Conservation (phyloP, 2,888 invertebrate genomes). For the Diarsia rubi region DNA sequence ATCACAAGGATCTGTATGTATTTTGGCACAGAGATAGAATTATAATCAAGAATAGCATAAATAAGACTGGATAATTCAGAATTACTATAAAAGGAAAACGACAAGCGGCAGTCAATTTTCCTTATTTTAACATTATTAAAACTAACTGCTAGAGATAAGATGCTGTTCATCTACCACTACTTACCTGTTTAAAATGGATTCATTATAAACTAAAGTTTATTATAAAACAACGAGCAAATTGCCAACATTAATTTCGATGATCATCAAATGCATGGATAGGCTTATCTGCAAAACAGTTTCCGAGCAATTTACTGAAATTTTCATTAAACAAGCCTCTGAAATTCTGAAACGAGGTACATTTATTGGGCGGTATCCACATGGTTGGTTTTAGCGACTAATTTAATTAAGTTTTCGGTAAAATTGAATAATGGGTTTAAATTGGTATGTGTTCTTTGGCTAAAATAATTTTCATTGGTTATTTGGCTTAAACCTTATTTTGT, state of each 20-base stretch:
- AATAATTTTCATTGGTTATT: conserved; percentile 1
- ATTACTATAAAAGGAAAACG: too few species aligned
- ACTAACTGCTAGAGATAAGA: too few species aligned
- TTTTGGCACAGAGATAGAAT: too few species aligned
- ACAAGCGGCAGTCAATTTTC: too few species aligned
- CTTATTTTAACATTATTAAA: too few species aligned
- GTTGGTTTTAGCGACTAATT: conserved; percentile 9
- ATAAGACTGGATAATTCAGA: too few species aligned
- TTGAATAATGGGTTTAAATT: conserved; percentile 35
- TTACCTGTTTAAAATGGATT: neutral
- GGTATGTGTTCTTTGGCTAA: neutral
- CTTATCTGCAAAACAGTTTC: conserved; percentile 19
- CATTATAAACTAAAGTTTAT: neutral
- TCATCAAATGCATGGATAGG: conserved; percentile 33
- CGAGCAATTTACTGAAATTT: conserved; percentile 48
- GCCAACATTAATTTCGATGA: conserved; percentile 10
- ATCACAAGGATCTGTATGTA: too few species aligned
- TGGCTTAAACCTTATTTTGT: neutral
- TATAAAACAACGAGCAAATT: neutral
- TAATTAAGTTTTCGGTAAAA: conserved; percentile 31
- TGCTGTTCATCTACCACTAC: too few species aligned
- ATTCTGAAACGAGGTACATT: conserved; percentile 29
- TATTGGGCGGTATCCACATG: conserved; percentile 18
- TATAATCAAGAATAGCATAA: too few species aligned
- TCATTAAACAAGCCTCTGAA: conserved; percentile 42